phyloP scores from a whole-genome alignment of 2,797 vertebrate genomes.

The Cyprinodon diabolis region DNA sequence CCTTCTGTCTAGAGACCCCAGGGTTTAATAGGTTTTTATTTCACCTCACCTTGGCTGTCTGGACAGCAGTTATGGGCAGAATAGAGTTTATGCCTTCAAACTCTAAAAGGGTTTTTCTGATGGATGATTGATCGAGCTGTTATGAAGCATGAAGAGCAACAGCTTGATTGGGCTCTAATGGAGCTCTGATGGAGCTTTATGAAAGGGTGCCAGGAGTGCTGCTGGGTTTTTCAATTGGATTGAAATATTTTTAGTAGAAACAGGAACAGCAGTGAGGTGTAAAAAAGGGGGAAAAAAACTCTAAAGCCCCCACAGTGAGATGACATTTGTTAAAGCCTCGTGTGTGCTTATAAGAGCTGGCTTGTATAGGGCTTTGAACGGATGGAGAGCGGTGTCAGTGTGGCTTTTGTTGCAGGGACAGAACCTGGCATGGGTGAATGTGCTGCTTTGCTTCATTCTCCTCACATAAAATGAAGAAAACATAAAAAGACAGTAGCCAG shows the following conservation, averaged over 20 bases:
- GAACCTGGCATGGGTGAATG: conserved; percentile 53
- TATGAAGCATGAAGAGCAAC: conserved; percentile 42
- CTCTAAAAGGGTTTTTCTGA: conserved; percentile 37
- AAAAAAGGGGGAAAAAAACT: conserved; percentile 20
- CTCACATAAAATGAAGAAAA: conserved; percentile 57
- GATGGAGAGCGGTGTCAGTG: conserved; percentile 28
- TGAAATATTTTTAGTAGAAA: conserved; percentile 24
- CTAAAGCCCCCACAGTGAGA: conserved; percentile 20
- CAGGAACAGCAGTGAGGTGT: conserved; percentile 22
- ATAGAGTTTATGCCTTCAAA: conserved; percentile 27
- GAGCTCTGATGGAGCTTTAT: conserved; percentile 26
- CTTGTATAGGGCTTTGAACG: conserved; percentile 6
- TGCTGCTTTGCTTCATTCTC: conserved; percentile 38
- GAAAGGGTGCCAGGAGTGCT: conserved; percentile 7
- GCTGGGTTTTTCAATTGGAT: conserved; percentile 37
- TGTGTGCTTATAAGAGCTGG: conserved; percentile 26
- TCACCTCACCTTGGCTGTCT: conserved; percentile 51
- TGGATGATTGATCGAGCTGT: conserved; percentile 50
- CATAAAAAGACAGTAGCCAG: conserved; percentile 50
- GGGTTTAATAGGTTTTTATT: conserved; percentile 55
- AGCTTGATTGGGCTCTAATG: conserved; percentile 38
- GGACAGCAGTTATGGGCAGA: conserved; percentile 28
- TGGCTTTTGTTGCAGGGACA: conserved; percentile 44
- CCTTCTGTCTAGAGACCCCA: conserved; percentile 42
- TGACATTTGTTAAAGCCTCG: conserved; percentile 26